Base-by-base conservation (phyloP, 2,888 invertebrate species). In the Pyrgus malvae region DNA sequence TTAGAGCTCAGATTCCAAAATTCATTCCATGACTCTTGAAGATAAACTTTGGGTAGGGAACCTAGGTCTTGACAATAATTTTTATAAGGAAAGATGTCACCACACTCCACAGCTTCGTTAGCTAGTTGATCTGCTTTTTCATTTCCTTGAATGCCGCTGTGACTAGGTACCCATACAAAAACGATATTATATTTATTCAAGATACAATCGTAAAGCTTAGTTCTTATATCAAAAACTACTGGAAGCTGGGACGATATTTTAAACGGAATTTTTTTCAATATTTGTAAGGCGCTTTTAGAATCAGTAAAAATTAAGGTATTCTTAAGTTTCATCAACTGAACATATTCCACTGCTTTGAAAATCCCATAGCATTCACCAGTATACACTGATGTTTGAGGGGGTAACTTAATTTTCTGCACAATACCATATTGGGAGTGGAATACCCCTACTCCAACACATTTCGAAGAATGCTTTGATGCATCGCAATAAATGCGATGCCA, bases 351-450 rank as follows among this genome's bases (percentile, higher is more conserved):
- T 19, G 41, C 40, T 17, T 41, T 41, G 7, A 31, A 41, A 12
- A 49, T n/a, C 2, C 49, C 41, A n/a, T 40, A 49, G 19, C 49
- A 49, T 49, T 41, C 41, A n/a, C 31, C 49, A 4, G 49, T 40
- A 21, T 29, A 41, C 2, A 50, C 29, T 3, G 49, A 49, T 4
- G 49, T 33, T 27, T 49, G 40, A 7, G 49, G 40, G 14, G 49
- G 49, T 21, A 49, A 19, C 14, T 49, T 49, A 11, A 41, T 41
- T 49, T 49, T 40, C 19, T 49, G 48, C 4, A 27, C 14, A 8
- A 40, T 40, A 5, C 23, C 23, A 17, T 6, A 40, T 27, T 48
- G 37, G n/a, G 14, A 9, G 16, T 48, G 37, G 11, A 16, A 48
- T 1, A 48, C 17, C 1, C 48, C 48, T 25, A 48, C 37, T 8